Base-by-base conservation (phyloP, 2,888 invertebrate genomes). In the Hirtodrosophila cameraria region DNA sequence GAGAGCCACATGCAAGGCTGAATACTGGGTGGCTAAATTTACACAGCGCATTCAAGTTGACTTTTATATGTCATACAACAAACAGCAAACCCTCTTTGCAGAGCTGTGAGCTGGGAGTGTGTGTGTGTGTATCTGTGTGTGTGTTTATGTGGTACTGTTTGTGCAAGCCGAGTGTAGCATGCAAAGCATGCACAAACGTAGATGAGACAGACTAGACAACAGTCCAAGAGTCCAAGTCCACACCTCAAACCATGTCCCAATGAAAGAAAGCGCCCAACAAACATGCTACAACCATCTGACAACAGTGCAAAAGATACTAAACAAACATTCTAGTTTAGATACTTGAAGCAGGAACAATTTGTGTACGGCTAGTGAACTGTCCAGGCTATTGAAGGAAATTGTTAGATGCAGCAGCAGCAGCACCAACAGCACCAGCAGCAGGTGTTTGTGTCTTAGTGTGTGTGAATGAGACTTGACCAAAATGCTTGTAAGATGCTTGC, bases 51-150 rank as follows among this genome's bases (percentile, higher is more conserved):
- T 68, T 78, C 75, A 78, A 82, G 79, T 69, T 75, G 80, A 78
- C 78, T 81, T 83, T 86, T 86, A 86, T 85, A 78, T 84, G 81
- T 84, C 81, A 82, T 64, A 80, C 80, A 69, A 84, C 82, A 82
- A 72, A 82, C 82, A 71, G 63, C 85, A 62, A 77, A 48, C 45
- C 60, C 9, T n/a, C 9, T n/a, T 45, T 43, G 23, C 59, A n/a
- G 33, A 28, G 11, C 35, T 25, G 11, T 16, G 31, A 9, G 12
- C 25, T 7, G 27, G 46, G 12, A 16, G 9, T n/a, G 39, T 41
- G 42, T 49, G 39, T 48, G 42, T 28, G 11, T 16, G 39, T 41
- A 28, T 31, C 49, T 33, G 12, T 41, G 25, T 27, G n/a, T 35
- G 30, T 41, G 36, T 57, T 38, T 42, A 36, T 55, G 48, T 39